Percentiles rank a stretch among this genome's conserved stretches.
phyloP scores from a whole-genome alignment of 2,888 invertebrate genomes.

The Zygaena filipendulae region DNA sequence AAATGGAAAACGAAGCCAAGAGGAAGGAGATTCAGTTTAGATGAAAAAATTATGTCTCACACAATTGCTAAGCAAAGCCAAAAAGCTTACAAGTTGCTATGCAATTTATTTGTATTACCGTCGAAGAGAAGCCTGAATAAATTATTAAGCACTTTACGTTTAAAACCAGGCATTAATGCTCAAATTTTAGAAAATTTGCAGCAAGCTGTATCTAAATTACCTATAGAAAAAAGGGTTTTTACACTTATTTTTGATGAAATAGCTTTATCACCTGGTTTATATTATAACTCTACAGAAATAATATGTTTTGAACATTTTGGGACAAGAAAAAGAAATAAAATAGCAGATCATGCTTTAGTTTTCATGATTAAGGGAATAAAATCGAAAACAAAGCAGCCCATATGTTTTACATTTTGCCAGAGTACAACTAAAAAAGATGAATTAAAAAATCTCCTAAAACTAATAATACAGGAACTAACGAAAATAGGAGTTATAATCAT shows the following conservation, averaged over 20 bases:
- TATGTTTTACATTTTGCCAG: conserved; percentile 11
- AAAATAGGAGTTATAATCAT: conserved; percentile 7
- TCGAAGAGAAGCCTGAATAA: conserved; percentile 8
- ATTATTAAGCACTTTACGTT: not conserved
- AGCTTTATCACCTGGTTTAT: conserved; percentile 3
- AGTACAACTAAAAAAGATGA: conserved; percentile 7
- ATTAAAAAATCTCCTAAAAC: conserved; percentile 6
- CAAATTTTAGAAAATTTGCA: conserved; percentile 3
- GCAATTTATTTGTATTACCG: conserved; percentile 9
- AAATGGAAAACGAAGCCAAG: no score
- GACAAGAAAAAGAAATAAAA: not conserved
- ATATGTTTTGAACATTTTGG: conserved; percentile 8
- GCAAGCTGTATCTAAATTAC: not conserved
- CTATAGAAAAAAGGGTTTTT: conserved; percentile 1
- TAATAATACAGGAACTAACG: conserved; percentile 2
- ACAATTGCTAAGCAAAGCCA: conserved; percentile 10
- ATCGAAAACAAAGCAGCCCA: conserved; percentile 12
- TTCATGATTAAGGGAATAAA: conserved; percentile 11
- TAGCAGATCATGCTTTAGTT: conserved; percentile 13
- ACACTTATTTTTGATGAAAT: conserved; percentile 9
- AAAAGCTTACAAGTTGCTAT: conserved; percentile 6
- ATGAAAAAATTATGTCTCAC: conserved; percentile 10
- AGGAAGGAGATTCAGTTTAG: conserved; percentile 7
- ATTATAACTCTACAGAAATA: not conserved
- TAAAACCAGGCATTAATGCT: conserved; percentile 9